phyloP scores from a whole-genome alignment of 1,140 invertebrate species.

The Zaprionus ornatus region DNA sequence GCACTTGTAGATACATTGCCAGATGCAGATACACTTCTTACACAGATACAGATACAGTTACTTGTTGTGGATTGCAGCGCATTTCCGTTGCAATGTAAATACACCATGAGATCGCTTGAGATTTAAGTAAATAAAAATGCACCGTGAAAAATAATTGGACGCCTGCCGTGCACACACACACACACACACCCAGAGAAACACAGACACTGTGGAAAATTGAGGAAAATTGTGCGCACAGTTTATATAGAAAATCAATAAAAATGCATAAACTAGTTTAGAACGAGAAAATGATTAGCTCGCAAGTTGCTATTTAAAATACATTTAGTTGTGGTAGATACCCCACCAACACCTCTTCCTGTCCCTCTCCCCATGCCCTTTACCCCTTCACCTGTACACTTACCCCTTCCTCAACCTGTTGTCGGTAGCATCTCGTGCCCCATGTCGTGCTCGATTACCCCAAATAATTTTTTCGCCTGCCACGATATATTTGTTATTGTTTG shows the following conservation, averaged over 20 bases:
- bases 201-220: background rate
- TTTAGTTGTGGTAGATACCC: constrained; percentile 42
- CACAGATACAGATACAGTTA: constrained; percentile 33
- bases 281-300: constrained; percentile 10
- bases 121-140: constrained; percentile 72
- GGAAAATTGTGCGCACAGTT: constrained; percentile 20
- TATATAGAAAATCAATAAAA: constrained; percentile 69
- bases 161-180: constrained; percentile 62
- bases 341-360: background rate
- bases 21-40: constrained; percentile 13
- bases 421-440: constrained; percentile 61
- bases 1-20: constrained; percentile 35
- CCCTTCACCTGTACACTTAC: background rate
- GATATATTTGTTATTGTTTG: constrained; percentile 44
- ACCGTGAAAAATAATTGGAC: constrained; percentile 66
- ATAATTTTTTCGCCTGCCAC: constrained; percentile 57
- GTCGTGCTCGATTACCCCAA: constrained; percentile 79
- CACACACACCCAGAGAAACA: constrained; percentile 11
- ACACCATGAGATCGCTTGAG: constrained; percentile 39
- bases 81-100: constrained; percentile 47
- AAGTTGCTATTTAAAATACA: constrained; percentile 68
- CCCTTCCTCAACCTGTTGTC: background rate
- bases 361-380: too few relatives aligned
- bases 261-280: constrained; percentile 61
- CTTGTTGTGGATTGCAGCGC: constrained; percentile 40